Base-by-base conservation (phyloP, 1,140 invertebrate genomes). In the Drosophila paulistorum region DNA sequence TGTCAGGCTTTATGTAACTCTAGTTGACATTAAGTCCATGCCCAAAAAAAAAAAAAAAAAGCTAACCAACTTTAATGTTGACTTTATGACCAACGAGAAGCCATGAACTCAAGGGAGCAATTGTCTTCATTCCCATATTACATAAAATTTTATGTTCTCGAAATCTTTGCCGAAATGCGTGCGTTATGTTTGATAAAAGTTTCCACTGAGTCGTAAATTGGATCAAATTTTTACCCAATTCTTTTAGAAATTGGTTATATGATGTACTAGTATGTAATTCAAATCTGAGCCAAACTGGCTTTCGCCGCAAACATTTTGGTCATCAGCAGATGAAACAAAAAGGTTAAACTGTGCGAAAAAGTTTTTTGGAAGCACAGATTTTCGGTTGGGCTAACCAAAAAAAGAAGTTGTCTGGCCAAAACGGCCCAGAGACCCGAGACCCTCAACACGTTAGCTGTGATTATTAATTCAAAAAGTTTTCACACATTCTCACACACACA, bases 391-490 rank as follows among this genome's bases (percentile, higher is more conserved):
- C 61, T 42, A 64, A 71, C 30, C 45, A 51, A 57, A 71, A 71
- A 75, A 80, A 37, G 42, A 59, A 67, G 11, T 17, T 60, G 68
- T 14, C 14, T 64, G 62, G 26, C 17, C 10, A 30, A 41, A 58
- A 14, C 4, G 7, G 37, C 10, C 63, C 33, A 37, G 66, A 57
- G 42, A 58, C 20, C 74, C 58, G 62, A 77, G 61, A 77, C 68
- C 75, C 64, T 63, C 70, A 75, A 70, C 64, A 70, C 68, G 65
- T 66, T 77, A 39, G 45, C 39, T 62, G 60, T 79, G 71, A 71
- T 83, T 83, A 82, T 79, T 71, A 75, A 82, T 82, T 75, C 67
- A 75, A 60, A 82, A 81, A 81, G 17, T 81, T 82, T 68, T 67
- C 65, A 77, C 79, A 81, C 68, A 66, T 33, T 59, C 45, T 14